Conservation (phyloP, 2,113 vertebrate genomes). For the Sardina pilchardus region DNA sequence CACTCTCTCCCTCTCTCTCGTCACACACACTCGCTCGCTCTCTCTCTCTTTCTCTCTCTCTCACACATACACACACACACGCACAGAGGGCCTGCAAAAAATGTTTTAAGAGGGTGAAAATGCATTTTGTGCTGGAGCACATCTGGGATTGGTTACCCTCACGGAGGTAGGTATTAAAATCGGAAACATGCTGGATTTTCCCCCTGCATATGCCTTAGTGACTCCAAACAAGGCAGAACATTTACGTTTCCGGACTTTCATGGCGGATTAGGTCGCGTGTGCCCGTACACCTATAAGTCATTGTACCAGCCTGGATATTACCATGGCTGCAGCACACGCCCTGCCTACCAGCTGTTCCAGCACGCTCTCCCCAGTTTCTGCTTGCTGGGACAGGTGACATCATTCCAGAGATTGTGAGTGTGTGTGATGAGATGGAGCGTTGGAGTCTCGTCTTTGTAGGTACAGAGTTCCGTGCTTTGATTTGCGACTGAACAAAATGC, state of each 20-base stretch:
- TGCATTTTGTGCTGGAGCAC: conserved; percentile 53
- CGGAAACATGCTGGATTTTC: conserved; percentile 58
- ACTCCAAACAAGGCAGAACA: conserved; percentile 61
- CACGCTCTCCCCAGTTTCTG: background rate
- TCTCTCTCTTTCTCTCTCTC: background rate
- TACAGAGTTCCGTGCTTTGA: conserved; percentile 1
- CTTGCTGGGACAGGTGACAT: background rate
- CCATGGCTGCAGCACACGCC: conserved; percentile 1
- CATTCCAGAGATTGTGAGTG: background rate
- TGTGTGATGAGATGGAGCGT: background rate
- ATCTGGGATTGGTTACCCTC: conserved; percentile 63
- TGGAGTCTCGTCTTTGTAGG: conserved; percentile 22
- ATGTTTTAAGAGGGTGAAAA: conserved; percentile 55
- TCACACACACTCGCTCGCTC: background rate
- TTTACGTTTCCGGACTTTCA: conserved; percentile 53
- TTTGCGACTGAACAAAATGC: conserved; percentile 30
- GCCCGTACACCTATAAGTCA: conserved; percentile 31
- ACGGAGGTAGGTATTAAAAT: conserved; percentile 62
- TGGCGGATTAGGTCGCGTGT: conserved; percentile 33
- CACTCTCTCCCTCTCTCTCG: background rate
- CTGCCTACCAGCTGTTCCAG: conserved; percentile 22
- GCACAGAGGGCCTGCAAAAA: conserved; percentile 5
- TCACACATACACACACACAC: background rate
- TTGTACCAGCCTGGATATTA: conserved; percentile 30
- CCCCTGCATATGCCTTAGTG: conserved; percentile 54